Evolutionary conservation across 2,797 vertebrate genomes (phyloP), one percentile per base, ranked within the genome.

Genomic region (Allobates femoralis): DNA sequence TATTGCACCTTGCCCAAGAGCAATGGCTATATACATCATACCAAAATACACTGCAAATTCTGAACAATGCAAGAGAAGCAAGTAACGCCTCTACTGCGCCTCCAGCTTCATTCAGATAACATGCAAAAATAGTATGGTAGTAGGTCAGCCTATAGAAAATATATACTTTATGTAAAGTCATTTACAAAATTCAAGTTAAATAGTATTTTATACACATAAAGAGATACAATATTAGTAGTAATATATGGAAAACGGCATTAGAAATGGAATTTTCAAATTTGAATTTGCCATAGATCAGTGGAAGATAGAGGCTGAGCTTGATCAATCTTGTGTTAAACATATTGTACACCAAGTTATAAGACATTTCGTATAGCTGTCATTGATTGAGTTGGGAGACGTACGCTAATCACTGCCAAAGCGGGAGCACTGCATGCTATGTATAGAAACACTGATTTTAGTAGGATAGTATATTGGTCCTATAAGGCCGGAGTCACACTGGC

Each of bases 21-120:
- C 87, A 85, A 85, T 85, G 71, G 79, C 69, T 85, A 81, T 60
- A 50, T 74, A 56, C 34, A 64, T 77, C 83, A 85, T 85, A 81
- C 56, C 75, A 73, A 84, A 76, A 81, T 76, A 85, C 83, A 85
- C 78, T 76, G 60, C 69, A 60, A 81, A 85, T 88, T 81, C 83
- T 76, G 53, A 77, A 50, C 62, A 62, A 73, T 80, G 67, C 84
- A 79, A 86, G 50, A 46, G 23, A 23, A 69, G 83, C 78, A 81
- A 75, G 26, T 84, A 79, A 80, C 12, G 16, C 71, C 81, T 79
- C 64, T 79, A 18, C 26, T 64, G n/a, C 18, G 23, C 69, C 69
- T 74, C 14, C 15, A 26, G 41, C 10, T 41, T 14, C 2, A 69
- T 19, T 10, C 15, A 30, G 60, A 64, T 64, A 30, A 28, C 28